Evolutionary conservation across 1,140 invertebrate genomes (phyloP).

Genomic region (Tetragnatha versicolor): DNA sequence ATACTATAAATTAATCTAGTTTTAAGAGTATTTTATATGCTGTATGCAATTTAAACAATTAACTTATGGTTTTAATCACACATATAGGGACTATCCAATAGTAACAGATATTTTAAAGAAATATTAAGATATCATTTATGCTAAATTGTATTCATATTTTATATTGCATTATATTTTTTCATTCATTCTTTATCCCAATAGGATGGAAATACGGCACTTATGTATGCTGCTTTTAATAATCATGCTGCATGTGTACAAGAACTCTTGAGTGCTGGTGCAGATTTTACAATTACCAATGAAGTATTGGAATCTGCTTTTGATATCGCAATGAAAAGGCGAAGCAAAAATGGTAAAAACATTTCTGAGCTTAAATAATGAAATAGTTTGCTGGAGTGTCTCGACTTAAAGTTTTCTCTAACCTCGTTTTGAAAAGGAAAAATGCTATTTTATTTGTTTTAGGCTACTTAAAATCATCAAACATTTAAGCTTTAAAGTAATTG

Average conservation of each 20-base stretch:
- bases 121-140: no score
- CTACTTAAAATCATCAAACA: neutral
- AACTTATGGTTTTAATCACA: no score
- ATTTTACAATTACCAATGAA: conserved; percentile 79
- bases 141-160: neutral
- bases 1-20: no score
- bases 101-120: no score
- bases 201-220: conserved; percentile 85
- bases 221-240: conserved; percentile 87
- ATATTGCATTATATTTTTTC: neutral
- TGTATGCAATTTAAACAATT: no score
- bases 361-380: neutral
- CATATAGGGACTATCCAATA: no score
- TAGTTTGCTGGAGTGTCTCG: no score
- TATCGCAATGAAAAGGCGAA: conserved; percentile 75
- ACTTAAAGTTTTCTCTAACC: no score
- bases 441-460: neutral
- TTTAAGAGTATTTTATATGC: no score
- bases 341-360: conserved; percentile 65
- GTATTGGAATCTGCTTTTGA: conserved; percentile 82
- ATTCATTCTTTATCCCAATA: conserved; percentile 63
- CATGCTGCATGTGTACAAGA: conserved; percentile 86
- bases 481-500: neutral
- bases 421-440: neutral
- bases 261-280: conserved; percentile 77